Conservation (phyloP, 1,140 invertebrate species). For the Drosophila pallidifrons region DNA sequence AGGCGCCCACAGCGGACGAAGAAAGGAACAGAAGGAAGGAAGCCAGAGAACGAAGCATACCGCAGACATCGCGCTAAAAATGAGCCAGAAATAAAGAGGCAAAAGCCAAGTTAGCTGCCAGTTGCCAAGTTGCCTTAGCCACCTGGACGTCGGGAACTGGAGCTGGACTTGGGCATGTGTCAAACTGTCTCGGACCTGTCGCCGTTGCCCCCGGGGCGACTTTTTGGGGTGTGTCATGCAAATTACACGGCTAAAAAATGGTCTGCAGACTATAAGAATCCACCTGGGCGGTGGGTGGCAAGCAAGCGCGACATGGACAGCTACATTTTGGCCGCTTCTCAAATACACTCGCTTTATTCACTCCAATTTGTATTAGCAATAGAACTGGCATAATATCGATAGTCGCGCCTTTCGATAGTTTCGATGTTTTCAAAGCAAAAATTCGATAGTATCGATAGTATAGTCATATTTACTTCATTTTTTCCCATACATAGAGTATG, state of each 20-base stretch:
- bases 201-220: conserved; percentile 41
- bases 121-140: conserved; percentile 7
- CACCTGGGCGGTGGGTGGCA: background rate
- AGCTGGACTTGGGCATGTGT: conserved; percentile 48
- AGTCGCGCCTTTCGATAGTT: too few relatives aligned
- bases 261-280: conserved; percentile 12
- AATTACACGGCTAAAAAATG: conserved; percentile 73
- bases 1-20: background rate
- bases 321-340: background rate
- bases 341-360: background rate
- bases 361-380: too few relatives aligned
- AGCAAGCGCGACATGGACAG: background rate
- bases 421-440: too few relatives aligned
- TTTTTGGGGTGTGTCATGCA: conserved; percentile 63
- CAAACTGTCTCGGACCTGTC: conserved; percentile 60
- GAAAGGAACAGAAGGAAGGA: conserved; percentile 1
- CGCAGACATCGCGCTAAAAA: conserved; percentile 1
- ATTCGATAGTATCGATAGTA: too few relatives aligned
- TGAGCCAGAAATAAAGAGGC: conserved; percentile 35
- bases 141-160: conserved; percentile 6
- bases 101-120: conserved; percentile 35
- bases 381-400: too few relatives aligned
- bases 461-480: too few relatives aligned
- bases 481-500: too few relatives aligned
- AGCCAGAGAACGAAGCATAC: background rate